Evolutionary conservation across 2,797 vertebrate species (phyloP).

Genomic region (Parauchenoglanis punctatus): DNA sequence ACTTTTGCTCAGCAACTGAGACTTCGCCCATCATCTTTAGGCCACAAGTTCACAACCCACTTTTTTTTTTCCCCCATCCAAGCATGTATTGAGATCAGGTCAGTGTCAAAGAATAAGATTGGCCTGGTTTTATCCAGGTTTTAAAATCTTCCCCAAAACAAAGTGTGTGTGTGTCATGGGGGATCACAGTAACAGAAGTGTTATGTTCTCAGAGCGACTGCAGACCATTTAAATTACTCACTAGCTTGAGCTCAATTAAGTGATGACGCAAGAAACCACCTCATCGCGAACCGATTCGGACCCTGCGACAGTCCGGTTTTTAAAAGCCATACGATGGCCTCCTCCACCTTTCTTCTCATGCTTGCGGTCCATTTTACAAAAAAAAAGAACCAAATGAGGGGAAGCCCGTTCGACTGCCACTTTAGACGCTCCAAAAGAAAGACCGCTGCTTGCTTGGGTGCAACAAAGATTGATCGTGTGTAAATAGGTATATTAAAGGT

Average conservation of each 20-base stretch:
- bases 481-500: conserved; percentile 90
- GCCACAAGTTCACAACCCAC: conserved; percentile 77
- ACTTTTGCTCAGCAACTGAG: conserved; percentile 97
- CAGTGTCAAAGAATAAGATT: background rate
- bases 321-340: background rate
- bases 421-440: conserved; percentile 32
- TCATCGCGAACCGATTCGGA: background rate
- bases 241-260: background rate
- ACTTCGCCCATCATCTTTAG: conserved; percentile 70
- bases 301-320: background rate
- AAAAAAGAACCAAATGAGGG: conserved; percentile 34
- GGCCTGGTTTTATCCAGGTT: background rate
- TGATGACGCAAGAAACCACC: background rate
- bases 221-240: background rate
- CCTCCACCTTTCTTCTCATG: conserved; percentile 51
- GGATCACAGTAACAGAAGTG: background rate
- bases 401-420: conserved; percentile 3
- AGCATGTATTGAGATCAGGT: conserved; percentile 18
- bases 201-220: background rate
- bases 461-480: conserved; percentile 67
- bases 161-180: background rate
- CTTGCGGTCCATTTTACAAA: background rate
- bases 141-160: background rate
- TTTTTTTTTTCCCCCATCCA: conserved; percentile 14
- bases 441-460: conserved; percentile 49